Conservation (phyloP, 2,113 vertebrate genomes). For the Lepus americanus region DNA sequence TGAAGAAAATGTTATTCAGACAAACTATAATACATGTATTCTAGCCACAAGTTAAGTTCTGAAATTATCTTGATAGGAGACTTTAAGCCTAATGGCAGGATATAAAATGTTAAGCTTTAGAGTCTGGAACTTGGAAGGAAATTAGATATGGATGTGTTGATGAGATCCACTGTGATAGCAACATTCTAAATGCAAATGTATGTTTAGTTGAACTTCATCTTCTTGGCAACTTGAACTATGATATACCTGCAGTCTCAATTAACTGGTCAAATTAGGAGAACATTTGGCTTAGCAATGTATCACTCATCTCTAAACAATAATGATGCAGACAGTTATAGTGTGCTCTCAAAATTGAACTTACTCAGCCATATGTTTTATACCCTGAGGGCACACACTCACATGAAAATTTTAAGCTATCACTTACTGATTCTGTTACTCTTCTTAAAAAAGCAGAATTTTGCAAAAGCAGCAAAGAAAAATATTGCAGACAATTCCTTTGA, state of each 20-base stretch:
- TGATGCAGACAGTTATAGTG: background rate
- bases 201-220: conserved; percentile 31
- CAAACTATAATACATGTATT: background rate
- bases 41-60: conserved; percentile 45
- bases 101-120: conserved; percentile 21
- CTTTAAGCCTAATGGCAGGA: background rate
- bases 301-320: conserved; percentile 55
- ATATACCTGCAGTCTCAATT: background rate
- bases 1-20: conserved; percentile 56
- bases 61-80: conserved; percentile 53
- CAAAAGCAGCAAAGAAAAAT: background rate
- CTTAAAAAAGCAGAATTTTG: conserved; percentile 24
- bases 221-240: conserved; percentile 11
- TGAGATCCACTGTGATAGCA: conserved; percentile 42
- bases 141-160: conserved; percentile 4
- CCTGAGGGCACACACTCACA: background rate
- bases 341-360: conserved; percentile 51
- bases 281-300: background rate
- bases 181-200: conserved; percentile 55
- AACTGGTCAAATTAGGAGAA: background rate
- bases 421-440: conserved; percentile 53
- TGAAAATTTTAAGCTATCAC: conserved; percentile 17
- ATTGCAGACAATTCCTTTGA: conserved; percentile 54
- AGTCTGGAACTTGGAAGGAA: conserved; percentile 19
- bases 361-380: background rate